Percentiles rank a stretch among this genome's conserved stretches.
These are phyloP conservation scores for Sebastes minor DNA, from an alignment of 2,797 vertebrate species.

Conservation along the genomic window DNA sequence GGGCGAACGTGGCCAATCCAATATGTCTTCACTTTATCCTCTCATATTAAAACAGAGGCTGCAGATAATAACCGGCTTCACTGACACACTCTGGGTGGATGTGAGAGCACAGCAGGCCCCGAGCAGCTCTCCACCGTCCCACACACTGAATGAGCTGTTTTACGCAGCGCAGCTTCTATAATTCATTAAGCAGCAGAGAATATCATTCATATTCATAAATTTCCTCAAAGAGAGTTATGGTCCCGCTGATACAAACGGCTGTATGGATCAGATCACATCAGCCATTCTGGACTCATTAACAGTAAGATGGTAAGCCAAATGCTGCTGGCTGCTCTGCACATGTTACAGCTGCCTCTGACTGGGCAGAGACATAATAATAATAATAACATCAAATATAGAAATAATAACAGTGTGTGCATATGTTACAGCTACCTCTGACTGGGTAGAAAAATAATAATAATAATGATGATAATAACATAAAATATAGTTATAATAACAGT, in stretches of 20 bases:
- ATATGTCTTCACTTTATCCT: conserved; percentile 56
- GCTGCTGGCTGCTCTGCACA: conserved; percentile 36
- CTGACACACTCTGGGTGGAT: conserved; percentile 32
- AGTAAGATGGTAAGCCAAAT: conserved; percentile 31
- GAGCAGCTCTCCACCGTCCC: conserved; percentile 8
- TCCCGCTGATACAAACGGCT: conserved; percentile 50
- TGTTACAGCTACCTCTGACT: not conserved
- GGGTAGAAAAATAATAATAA: not conserved
- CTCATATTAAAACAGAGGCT: conserved; percentile 53
- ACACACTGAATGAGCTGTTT: conserved; percentile 44
- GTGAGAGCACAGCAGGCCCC: conserved; percentile 7
- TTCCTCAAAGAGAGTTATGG: conserved; percentile 60
- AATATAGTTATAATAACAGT: not conserved
- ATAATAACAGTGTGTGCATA: not conserved
- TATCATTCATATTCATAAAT: conserved; percentile 70
- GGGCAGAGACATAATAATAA: not conserved
- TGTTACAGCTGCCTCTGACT: conserved; percentile 34
- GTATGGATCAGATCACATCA: conserved; percentile 56
- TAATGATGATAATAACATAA: not conserved
- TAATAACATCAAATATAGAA: not conserved
- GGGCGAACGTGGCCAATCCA: conserved; percentile 22
- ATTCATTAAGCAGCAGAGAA: conserved; percentile 59
- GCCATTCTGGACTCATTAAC: conserved; percentile 69
- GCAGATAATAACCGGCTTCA: conserved; percentile 48
- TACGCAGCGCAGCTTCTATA: conserved; percentile 51